phyloP scores from a whole-genome alignment of 1,140 invertebrate species.

The Platyscapa corneri region DNA sequence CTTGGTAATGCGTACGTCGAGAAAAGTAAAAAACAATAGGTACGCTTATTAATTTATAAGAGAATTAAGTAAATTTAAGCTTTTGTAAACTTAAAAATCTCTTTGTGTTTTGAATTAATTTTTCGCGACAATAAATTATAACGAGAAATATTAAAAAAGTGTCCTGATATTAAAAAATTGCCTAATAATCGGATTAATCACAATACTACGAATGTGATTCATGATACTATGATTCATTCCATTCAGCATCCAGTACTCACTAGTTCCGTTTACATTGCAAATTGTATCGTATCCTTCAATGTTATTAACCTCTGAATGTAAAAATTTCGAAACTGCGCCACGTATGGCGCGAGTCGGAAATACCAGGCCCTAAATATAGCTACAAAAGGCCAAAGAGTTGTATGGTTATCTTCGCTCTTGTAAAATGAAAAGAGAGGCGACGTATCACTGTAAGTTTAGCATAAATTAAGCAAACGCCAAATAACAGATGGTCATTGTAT shows the following conservation, averaged over 20 bases:
- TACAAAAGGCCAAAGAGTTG: background rate
- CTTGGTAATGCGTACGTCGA: background rate
- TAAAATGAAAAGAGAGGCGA: slow-evolving; percentile 1
- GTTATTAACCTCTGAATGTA: slow-evolving; percentile 21
- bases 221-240: background rate
- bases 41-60: background rate
- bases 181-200: background rate
- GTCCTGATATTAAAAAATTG: background rate
- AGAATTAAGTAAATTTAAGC: background rate
- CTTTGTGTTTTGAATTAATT: too few species aligned
- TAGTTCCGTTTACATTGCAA: slow-evolving; percentile 4
- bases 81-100: too few species aligned
- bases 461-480: background rate
- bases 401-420: background rate
- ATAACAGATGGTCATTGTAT: background rate
- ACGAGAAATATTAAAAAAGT: background rate
- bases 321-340: background rate
- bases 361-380: slow-evolving; percentile 11
- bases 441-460: background rate
- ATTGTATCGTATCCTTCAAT: background rate
- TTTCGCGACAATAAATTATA: too few species aligned
- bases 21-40: background rate
- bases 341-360: background rate
- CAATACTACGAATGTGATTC: background rate
- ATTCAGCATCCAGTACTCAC: background rate